Evolutionary conservation across 2,888 invertebrate species (phyloP), one percentile per base, ranked within the genome.

Genomic region (Amphipyra berbera): DNA sequence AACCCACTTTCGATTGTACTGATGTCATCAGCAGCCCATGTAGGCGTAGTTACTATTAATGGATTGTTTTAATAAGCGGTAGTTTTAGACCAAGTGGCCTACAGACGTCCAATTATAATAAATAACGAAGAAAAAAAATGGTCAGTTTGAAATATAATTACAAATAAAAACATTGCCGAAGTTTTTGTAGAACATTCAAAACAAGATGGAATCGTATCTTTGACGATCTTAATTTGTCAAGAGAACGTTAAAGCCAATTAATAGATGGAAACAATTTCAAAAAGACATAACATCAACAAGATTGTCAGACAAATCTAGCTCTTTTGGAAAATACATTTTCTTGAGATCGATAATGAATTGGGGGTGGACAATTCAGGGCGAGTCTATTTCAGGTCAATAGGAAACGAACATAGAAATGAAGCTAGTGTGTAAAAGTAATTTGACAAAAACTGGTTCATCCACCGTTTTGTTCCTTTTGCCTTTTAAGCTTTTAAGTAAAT

Each of bases 1-100:
- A 64, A 70, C 61, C 70, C 79, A 89, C 93, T 92, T 92, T 92
- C 92, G 88, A 88, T 93, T 91, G 90, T 82, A 81, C 81, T 90
- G 91, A 92, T 89, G 89, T 91, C 92, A 91, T 85, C 78, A 73
- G 65, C 57, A 61, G 61, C 56, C 58, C 66, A 77, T 73, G 87
- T 86, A 78, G 88, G 89, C 71, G 85, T 76, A 53, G 77, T 71
- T 79, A 77, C 73, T 79, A 76, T 70, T 76, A 73, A 73, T 70
- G 62, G 71, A 68, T 68, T 76, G 70, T 72, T 75, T 68, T 72
- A 73, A 78, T 76, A 68, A 46, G 54, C 49, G 52, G 45, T 68
- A 58, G 61, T 63, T 42, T 67, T 41, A 42, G n/a, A 40, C 13
- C 50, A 33, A 58, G 38, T 67, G 58, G 44, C 76, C 62, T 67